Percentiles rank a stretch among this genome's conserved stretches.
phyloP scores from a whole-genome alignment of 1,140 invertebrate genomes.

The Ceratosolen solmsi region DNA sequence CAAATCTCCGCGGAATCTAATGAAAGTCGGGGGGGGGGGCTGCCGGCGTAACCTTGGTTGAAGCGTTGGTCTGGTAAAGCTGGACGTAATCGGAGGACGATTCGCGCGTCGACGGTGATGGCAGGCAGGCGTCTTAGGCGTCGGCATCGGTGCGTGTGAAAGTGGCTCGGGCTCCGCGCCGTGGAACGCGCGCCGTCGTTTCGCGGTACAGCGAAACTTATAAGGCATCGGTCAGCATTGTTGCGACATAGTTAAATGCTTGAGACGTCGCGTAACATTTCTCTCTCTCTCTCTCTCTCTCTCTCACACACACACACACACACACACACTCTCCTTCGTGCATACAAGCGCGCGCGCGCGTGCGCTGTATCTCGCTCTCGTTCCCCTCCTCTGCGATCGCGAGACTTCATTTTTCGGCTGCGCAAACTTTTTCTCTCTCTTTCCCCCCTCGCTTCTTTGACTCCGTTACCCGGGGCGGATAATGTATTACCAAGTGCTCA shows the following conservation, averaged over 20 bases:
- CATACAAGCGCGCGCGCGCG: too few relatives aligned
- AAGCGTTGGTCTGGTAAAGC: neutral
- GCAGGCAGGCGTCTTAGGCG: neutral
- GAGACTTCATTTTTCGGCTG: constrained; percentile 12
- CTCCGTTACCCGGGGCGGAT: neutral
- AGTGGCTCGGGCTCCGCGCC: constrained; percentile 35
- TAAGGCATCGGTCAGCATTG: constrained; percentile 46
- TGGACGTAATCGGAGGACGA: constrained; percentile 8
- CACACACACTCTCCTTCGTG: too few relatives aligned
- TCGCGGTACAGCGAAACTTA: constrained; percentile 34
- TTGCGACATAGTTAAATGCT: constrained; percentile 46
- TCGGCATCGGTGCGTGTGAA: constrained; percentile 35
- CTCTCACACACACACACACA: neutral
- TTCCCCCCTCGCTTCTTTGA: neutral
- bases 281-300: constrained; percentile 17
- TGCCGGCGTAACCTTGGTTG: neutral
- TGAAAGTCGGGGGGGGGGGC: neutral
- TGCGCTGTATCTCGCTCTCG: neutral
- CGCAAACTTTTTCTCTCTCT: constrained; percentile 1
- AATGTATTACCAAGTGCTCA: neutral
- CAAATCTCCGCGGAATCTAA: neutral
- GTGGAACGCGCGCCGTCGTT: constrained; percentile 7
- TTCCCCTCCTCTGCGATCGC: neutral
- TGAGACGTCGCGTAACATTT: constrained; percentile 41
- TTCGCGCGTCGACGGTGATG: neutral